These are phyloP conservation scores for Leptinotarsa undecemlineata DNA, from an alignment of 1,140 invertebrate genomes.

Conservation along the genomic window DNA sequence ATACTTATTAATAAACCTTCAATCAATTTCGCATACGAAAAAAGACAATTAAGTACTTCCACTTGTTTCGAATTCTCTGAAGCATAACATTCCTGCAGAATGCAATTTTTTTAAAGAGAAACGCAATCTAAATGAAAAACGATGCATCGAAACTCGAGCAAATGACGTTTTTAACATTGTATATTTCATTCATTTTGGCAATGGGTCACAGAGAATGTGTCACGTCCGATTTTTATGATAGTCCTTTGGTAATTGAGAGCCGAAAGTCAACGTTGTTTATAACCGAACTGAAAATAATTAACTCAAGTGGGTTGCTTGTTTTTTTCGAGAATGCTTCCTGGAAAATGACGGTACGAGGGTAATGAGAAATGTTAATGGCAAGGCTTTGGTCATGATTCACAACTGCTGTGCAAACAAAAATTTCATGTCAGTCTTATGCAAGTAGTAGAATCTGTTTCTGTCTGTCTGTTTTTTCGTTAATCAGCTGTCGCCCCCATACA, in stretches of 20 bases:
- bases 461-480: no score
- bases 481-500: no score
- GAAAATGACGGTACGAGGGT: neutral
- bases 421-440: no score
- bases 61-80: no score
- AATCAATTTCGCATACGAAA: no score
- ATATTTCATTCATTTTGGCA: neutral
- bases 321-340: neutral
- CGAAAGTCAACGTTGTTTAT: neutral
- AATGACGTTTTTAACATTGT: neutral
- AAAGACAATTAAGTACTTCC: no score
- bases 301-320: neutral
- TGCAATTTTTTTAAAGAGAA: neutral
- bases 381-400: no score
- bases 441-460: no score
- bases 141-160: neutral
- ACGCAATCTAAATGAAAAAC: neutral
- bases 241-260: neutral
- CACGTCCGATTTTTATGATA: constrained; percentile 2
- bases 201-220: constrained; percentile 7
- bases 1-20: no score
- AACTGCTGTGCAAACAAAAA: no score
- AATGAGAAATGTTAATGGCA: neutral
- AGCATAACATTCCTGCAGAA: neutral
- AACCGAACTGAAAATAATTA: constrained; percentile 1